These are phyloP conservation scores for Drosophila navojoa DNA, from an alignment of 1,140 invertebrate species.

Conservation along the genomic window DNA sequence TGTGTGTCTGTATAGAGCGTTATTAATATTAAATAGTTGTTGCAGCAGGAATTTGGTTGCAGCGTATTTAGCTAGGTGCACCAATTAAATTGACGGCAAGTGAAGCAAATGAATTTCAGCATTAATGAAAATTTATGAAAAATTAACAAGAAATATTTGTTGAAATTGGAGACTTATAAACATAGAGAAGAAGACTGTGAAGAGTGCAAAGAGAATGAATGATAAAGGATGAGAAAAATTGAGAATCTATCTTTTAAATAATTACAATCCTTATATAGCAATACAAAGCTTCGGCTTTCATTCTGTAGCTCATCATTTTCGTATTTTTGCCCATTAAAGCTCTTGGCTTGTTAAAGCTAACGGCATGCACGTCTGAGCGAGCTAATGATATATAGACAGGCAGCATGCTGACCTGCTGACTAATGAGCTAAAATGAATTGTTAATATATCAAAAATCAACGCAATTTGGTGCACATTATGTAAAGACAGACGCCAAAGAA, in stretches of 20 bases:
- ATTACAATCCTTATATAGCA: no score
- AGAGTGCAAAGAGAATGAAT: background rate
- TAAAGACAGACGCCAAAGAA: conserved; percentile 53
- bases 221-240: no score
- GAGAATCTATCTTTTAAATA: no score
- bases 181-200: background rate
- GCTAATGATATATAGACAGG: conserved; percentile 71
- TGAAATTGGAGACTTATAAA: background rate
- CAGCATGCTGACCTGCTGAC: conserved; percentile 69
- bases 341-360: background rate
- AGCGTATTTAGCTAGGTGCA: background rate
- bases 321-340: no score
- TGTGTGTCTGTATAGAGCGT: conserved; percentile 5
- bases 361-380: conserved; percentile 34
- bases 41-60: conserved; percentile 31
- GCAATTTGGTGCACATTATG: conserved; percentile 78
- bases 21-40: conserved; percentile 56
- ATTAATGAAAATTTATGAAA: conserved; percentile 7
- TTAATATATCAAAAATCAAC: conserved; percentile 80
- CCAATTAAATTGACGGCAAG: conserved; percentile 12
- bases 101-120: background rate
- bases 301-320: no score
- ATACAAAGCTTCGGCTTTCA: no score
- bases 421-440: conserved; percentile 82
- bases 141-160: background rate